Evolutionary conservation across 1,140 invertebrate species (phyloP), one percentile per base, ranked within the genome.

Genomic region (Helicoverpa zea): DNA sequence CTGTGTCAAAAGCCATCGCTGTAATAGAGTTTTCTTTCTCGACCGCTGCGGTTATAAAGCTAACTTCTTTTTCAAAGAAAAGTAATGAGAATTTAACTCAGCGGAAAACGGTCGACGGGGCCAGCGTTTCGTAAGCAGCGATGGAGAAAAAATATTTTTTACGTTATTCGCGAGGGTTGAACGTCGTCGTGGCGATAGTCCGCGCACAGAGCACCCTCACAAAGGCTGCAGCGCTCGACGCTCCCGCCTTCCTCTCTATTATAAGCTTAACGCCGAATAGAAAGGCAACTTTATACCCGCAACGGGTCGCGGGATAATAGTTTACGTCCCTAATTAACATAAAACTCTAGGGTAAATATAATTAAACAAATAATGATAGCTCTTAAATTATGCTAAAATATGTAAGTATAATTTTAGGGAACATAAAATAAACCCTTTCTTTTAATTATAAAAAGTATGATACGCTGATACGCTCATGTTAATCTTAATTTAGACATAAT

Each of bases 31-130:
- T 91, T 90, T 89, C 87, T 86, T 86, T 86, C 83, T 86, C 84
- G 84, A 85, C 86, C 85, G 82, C 86, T 81, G 84, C 83, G 85
- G 83, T 88, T 90, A 88, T 90, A 87, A 91, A 89, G 88, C 87
- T 90, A 92, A 93, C 89, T 90, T 89, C 87, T 89, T 81, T 90
- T 91, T 92, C 87, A 91, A 92, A 90, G 89, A 86, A 89, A 91
- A 89, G 88, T 93, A 93, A 94, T 92, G 91, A 92, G 91, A 94
- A 90, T 90, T 86, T 91, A 94, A 92, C 91, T 89, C 89, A 87
- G 91, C 91, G 91, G 89, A 94, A 94, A 93, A 92, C 83, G 89
- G 87, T 90, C 81, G 86, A 80, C 82, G 85, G 79, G 79, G 82
- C 83, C 80, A 74, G 80, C 82, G 83, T 86, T 87, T 86, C 72